A percentile compares a stretch with the other conserved stretches of the same genome.
Conservation (phyloP, 2,888 invertebrate genomes). For the Liopterus haemorrhoidalis region DNA sequence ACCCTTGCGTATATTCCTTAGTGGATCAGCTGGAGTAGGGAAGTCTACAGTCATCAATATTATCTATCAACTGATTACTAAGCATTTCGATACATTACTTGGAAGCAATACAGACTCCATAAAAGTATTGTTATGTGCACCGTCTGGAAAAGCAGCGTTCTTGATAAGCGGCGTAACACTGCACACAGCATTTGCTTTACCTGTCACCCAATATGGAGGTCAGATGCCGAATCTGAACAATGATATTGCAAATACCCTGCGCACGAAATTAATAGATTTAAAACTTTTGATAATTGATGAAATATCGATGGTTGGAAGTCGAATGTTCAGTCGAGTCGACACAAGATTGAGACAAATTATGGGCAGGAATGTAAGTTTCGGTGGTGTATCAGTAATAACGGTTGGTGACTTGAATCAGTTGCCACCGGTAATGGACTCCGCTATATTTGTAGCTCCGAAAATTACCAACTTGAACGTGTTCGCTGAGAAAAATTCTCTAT, state of each 20-base stretch:
- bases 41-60: conserved; percentile 31
- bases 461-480: conserved; percentile 15
- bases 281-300: conserved; percentile 38
- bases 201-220: conserved; percentile 16
- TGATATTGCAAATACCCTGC: conserved; percentile 25
- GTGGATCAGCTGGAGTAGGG: conserved; percentile 34
- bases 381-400: conserved; percentile 36
- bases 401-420: conserved; percentile 40
- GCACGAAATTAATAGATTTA: conserved; percentile 27
- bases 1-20: conserved; percentile 29
- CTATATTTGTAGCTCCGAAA: conserved; percentile 28
- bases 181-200: conserved; percentile 32
- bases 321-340: conserved; percentile 33
- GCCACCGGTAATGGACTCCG: conserved; percentile 35
- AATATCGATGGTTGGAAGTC: conserved; percentile 37
- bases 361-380: conserved; percentile 33
- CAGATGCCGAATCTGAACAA: conserved; percentile 12
- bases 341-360: conserved; percentile 36
- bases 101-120: conserved; percentile 16
- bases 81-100: conserved; percentile 15
- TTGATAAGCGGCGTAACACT: conserved; percentile 31
- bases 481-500: conserved; percentile 7
- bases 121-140: conserved; percentile 24
- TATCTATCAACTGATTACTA: conserved; percentile 26
- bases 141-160: conserved; percentile 31